These are phyloP conservation scores for Lepidonotus clava DNA, from an alignment of 2,888 invertebrate species.

Conservation along the genomic window DNA sequence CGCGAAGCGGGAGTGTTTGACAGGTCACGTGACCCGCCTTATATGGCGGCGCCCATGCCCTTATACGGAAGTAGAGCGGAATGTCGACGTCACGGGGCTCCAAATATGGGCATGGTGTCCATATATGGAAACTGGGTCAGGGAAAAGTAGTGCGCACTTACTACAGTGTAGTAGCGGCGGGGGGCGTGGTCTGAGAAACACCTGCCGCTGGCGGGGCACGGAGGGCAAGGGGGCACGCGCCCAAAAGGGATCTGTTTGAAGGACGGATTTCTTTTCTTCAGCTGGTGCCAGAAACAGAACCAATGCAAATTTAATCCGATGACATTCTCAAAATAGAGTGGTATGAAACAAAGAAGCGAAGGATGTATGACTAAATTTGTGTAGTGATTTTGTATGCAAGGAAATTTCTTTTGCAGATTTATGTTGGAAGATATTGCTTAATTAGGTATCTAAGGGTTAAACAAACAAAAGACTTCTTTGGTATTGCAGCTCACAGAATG, in stretches of 20 bases:
- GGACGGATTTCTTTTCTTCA: no score
- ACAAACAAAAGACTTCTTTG: neutral
- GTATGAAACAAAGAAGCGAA: no score
- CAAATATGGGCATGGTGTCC: constrained; percentile 34
- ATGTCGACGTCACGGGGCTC: neutral
- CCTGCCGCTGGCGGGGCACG: neutral
- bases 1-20: neutral
- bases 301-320: no score
- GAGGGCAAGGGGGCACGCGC: neutral
- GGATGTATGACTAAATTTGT: no score
- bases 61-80: constrained; percentile 11
- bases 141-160: constrained; percentile 38
- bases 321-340: no score
- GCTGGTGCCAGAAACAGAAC: no score
- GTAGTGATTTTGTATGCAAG: neutral
- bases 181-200: constrained; percentile 32
- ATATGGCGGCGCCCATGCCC: neutral
- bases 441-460: no score
- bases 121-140: constrained; percentile 50
- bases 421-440: no score
- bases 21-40: neutral
- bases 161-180: constrained; percentile 14
- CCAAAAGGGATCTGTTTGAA: no score
- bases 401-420: neutral
- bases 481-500: neutral